Base-by-base conservation (phyloP, 2,113 vertebrate species). In the Crotalus helleri region DNA sequence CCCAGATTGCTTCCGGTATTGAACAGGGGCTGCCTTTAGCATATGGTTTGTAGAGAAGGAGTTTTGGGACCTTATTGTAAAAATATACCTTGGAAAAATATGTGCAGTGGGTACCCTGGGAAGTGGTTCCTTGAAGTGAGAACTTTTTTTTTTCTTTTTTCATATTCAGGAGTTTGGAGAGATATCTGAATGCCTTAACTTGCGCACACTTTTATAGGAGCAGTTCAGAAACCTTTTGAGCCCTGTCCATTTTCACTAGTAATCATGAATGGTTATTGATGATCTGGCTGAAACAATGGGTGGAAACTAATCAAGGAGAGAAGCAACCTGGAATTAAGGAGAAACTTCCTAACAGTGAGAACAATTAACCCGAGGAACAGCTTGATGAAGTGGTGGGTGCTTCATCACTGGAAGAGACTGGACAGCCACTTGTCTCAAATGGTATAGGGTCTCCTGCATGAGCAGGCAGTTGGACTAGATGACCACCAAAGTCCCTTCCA, bases 31-130 rank as follows among this genome's bases (percentile, higher is more conserved):
- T 39, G 33, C 39, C 33, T 81, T 81, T 81, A 13, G 1, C 64
- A 58, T 2, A 2, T 1, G 17, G 92, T 29, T 33, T 90, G 91
- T 91, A 64, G 64, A 91, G 89, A 91, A 92, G 24, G 21, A 39
- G 61, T 4, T 33, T 64, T 90, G 86, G 0, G 0, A 1, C 55
- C 74, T 90, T 86, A 19, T 46, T 5, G 12, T 0, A 1, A 2
- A 0, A 9, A 58, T 12, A 0, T 92, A 90, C 51, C 93, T 91
- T 55, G 21, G 29, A 17, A 89, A 61, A 81, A 57, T 69, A 0
- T 1, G 0, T 0, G 1, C 0, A 1, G 12, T n/a, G 3, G 6
- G 21, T 44, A 9, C 49, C 58, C 49, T 81, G 92, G 93, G 26
- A 21, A 8, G 24, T 19, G 1, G 6, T 55, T 23, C 44, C 0